A percentile compares a stretch with the other conserved stretches of the same genome.
These are phyloP conservation scores for Scolopax bukidnonensis DNA, from an alignment of 2,797 vertebrate species.

Conservation along the genomic window DNA sequence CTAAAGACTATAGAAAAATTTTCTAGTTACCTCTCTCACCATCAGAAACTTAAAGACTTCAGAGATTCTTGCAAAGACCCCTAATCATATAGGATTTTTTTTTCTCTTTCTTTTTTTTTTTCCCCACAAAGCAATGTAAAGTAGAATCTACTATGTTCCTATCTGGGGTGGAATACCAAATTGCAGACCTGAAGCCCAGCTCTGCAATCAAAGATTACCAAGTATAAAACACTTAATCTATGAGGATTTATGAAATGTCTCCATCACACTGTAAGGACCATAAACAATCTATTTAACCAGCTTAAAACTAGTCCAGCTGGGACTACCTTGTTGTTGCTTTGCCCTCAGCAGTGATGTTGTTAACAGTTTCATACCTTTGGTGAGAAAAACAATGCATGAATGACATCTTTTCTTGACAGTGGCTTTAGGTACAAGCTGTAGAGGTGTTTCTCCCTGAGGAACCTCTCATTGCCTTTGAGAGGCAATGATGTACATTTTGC, in stretches of 20 bases:
- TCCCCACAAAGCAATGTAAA: neutral
- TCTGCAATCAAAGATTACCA: neutral
- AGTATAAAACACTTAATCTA: neutral
- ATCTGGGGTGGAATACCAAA: fast-evolving
- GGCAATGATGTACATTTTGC: neutral
- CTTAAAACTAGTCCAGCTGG: neutral
- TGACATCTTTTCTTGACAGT: neutral
- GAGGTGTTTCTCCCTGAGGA: neutral
- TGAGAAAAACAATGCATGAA: neutral
- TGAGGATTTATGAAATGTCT: neutral
- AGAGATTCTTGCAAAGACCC: neutral
- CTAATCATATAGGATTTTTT: neutral
- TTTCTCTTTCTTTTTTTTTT: no score
- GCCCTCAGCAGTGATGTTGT: neutral
- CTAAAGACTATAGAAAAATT: neutral
- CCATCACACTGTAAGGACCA: neutral
- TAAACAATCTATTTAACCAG: neutral
- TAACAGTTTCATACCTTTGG: neutral
- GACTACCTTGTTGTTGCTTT: neutral
- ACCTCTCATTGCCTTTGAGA: neutral
- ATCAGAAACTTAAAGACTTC: neutral
- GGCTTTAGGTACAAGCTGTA: neutral
- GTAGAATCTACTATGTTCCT: neutral
- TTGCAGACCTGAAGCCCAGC: neutral
- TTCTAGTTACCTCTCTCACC: neutral